Base-by-base conservation (phyloP, 2,113 vertebrate genomes). In the Vulpes vulpes region DNA sequence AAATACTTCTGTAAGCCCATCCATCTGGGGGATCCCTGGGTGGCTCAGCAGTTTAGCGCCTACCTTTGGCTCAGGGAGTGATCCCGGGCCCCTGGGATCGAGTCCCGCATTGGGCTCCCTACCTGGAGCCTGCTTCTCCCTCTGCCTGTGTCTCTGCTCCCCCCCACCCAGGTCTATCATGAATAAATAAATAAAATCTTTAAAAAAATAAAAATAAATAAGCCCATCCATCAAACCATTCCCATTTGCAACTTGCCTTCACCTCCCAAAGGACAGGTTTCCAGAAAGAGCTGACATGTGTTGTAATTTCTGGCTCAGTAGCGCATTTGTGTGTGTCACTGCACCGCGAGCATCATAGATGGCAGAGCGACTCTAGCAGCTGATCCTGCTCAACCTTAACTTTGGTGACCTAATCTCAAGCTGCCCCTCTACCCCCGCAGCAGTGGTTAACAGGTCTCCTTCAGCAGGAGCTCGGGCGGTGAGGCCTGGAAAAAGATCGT, bases 351-450 rank as follows among this genome's bases (percentile, higher is more conserved):
- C 59, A 1, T 43, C 0, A 71, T 10, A 30, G 14, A 22, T 2
- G 32, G 60, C 27, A 4, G 23, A 35, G 35, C n/a, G 69, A 55
- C 8, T 81, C 22, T 14, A 81, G 57, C 35, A 71, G 2, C 0
- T 0, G 67, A 16, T 32, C 10, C 27, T 0, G 1, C 20, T 69
- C 8, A 2, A 0, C 17, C 64, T 87, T 76, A n/a, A 84, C 64
- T 80, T n/a, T 23, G 35, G 16, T 20, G 8, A 22, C 67, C 73
- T 79, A 22, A 87, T 74, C n/a, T 81, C 49, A 78, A 59, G 8
- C 43, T 73, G n/a, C 15, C n/a, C 1, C 9, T 69, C 76, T 83
- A 57, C 30, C 64, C 43, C 0, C 19, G 23, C 16, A 84, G 78
- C 86, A 78, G 22, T 23, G 15, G 19, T 84, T 55, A 51, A 51